Evolutionary conservation across 2,113 vertebrate species (phyloP).

Genomic region (Greenwoodochromis staneri): DNA sequence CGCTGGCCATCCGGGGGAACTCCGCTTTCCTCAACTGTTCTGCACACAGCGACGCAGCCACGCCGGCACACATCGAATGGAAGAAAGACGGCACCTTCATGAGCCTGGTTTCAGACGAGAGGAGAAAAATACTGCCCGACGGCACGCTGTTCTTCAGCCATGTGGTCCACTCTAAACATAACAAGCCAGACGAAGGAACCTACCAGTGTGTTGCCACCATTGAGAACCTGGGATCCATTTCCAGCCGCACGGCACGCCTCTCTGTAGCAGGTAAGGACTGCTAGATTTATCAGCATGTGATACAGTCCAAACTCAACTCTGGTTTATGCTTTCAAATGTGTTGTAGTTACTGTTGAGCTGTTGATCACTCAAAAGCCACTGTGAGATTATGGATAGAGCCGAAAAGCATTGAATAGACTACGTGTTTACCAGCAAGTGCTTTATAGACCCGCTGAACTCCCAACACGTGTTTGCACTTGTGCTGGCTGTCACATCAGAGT

Average conservation of each 20-base stretch:
- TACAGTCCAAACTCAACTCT: neutral
- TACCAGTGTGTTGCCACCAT: conserved; percentile 95
- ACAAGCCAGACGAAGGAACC: conserved; percentile 92
- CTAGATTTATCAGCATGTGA: neutral
- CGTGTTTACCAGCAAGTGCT: neutral
- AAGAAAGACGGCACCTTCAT: conserved; percentile 93
- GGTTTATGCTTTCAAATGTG: neutral
- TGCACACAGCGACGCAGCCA: conserved; percentile 70
- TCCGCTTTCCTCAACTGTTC: conserved; percentile 88
- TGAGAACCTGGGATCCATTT: conserved; percentile 89
- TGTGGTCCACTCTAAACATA: conserved; percentile 95
- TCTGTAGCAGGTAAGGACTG: conserved; percentile 79
- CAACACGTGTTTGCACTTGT: neutral
- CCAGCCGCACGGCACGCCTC: conserved; percentile 88
- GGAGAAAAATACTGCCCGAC: conserved; percentile 82
- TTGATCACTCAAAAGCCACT: neutral
- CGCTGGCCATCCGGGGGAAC: conserved; percentile 77
- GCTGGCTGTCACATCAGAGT: neutral
- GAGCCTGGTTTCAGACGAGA: conserved; percentile 84
- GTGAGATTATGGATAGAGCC: neutral
- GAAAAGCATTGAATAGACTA: neutral
- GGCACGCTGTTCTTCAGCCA: conserved; percentile 84
- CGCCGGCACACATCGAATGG: conserved; percentile 82
- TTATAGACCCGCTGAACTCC: neutral
- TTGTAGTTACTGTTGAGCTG: neutral